Conservation (phyloP, 2,113 vertebrate species). For the Mesitornis unicolor region DNA sequence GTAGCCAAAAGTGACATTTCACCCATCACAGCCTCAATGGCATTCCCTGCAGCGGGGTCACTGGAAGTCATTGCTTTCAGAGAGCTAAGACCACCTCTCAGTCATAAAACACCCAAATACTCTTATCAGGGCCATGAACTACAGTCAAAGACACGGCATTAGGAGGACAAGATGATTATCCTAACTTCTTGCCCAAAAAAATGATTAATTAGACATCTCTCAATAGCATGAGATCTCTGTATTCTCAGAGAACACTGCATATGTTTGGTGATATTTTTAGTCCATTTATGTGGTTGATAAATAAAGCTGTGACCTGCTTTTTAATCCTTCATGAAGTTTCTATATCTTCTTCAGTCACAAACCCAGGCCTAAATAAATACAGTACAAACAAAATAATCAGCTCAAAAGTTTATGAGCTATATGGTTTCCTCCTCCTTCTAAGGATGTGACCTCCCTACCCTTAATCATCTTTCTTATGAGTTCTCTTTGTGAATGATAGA, state of each 20-base stretch:
- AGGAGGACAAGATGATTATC: background rate
- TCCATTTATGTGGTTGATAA: background rate
- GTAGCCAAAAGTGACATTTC: background rate
- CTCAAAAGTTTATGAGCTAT: background rate
- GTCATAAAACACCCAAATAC: background rate
- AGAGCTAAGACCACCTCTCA: background rate
- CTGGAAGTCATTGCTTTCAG: background rate
- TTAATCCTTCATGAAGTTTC: background rate
- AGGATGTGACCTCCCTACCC: background rate
- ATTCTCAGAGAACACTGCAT: background rate
- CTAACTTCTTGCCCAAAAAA: background rate
- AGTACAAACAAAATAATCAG: background rate
- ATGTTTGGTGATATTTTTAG: background rate
- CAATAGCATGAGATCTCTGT: background rate
- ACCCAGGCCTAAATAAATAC: background rate
- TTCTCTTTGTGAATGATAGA: background rate
- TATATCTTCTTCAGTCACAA: background rate
- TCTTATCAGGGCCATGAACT: background rate
- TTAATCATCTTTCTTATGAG: background rate
- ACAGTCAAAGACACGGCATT: background rate
- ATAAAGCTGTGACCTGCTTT: background rate
- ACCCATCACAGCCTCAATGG: background rate
- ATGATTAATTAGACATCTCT: background rate
- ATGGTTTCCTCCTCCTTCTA: background rate
- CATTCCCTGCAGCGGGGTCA: background rate